These are phyloP conservation scores for Crypturellus undulatus DNA, from an alignment of 2,113 vertebrate species.

Conservation along the genomic window DNA sequence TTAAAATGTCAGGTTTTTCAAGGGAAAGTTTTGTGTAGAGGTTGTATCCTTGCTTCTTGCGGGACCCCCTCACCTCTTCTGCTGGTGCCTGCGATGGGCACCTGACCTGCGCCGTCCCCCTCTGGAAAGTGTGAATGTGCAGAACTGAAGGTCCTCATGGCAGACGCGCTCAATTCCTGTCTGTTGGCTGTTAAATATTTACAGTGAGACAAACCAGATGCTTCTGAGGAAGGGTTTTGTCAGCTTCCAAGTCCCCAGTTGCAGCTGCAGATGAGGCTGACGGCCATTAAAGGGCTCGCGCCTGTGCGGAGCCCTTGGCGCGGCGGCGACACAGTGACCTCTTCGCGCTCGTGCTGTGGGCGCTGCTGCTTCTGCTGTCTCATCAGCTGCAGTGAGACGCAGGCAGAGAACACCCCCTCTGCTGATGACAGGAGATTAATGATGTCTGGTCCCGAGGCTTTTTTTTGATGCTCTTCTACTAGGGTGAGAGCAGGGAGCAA, in stretches of 20 bases:
- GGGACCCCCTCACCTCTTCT: accelerated
- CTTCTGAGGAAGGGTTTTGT: slow-evolving; percentile 51
- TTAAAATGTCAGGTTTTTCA: not conserved
- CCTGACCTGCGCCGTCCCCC: not conserved
- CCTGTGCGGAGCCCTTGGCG: not conserved
- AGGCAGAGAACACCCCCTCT: not conserved
- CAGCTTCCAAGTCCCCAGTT: slow-evolving; percentile 38
- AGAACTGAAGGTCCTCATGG: not conserved
- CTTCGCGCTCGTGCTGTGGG: accelerated
- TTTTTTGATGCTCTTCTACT: not conserved
- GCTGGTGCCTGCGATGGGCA: not conserved
- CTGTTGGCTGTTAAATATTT: slow-evolving; percentile 36
- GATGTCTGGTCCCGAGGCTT: not conserved
- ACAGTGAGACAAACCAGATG: slow-evolving; percentile 45
- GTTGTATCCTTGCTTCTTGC: not conserved
- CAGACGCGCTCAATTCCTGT: not conserved
- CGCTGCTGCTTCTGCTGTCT: not conserved
- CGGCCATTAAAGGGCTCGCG: not conserved
- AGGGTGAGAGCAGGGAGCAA: not conserved
- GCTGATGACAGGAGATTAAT: slow-evolving; percentile 29
- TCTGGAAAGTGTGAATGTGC: accelerated
- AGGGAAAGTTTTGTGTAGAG: not conserved
- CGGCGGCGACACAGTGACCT: accelerated
- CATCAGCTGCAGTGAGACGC: accelerated
- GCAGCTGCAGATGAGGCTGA: slow-evolving; percentile 26